phyloP scores from a whole-genome alignment of 2,888 invertebrate genomes.

The Disparrhopalites patrizii region DNA sequence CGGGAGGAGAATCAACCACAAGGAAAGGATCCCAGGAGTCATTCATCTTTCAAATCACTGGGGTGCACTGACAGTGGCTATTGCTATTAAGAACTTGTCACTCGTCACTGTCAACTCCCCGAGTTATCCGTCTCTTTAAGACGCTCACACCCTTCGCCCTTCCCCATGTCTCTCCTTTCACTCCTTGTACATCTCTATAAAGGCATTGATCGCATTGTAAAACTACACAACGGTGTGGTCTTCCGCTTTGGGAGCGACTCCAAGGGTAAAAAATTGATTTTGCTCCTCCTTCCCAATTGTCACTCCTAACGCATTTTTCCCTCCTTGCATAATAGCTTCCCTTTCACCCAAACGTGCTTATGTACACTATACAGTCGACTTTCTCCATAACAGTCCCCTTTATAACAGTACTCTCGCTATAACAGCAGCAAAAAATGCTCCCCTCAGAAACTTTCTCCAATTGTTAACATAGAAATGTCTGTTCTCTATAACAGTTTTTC shows the following conservation, averaged over 20 bases:
- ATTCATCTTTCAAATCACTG: slow-evolving; percentile 43
- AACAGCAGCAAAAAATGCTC: too few species aligned
- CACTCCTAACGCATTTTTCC: too few species aligned
- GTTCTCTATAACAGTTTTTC: too few species aligned
- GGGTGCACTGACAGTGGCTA: slow-evolving; percentile 41
- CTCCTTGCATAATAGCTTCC: too few species aligned
- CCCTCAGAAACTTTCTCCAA: too few species aligned
- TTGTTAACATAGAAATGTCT: too few species aligned
- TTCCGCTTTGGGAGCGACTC: not conserved
- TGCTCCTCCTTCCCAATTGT: not conserved
- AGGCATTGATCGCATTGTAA: too few species aligned
- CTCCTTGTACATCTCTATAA: not conserved
- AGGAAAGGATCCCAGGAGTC: slow-evolving; percentile 21
- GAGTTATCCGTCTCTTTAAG: slow-evolving; percentile 11
- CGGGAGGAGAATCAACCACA: not conserved
- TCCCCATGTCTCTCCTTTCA: not conserved
- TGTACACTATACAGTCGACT: too few species aligned
- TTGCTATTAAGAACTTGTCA: slow-evolving; percentile 42
- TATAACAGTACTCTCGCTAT: too few species aligned
- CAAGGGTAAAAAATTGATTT: slow-evolving; percentile 11
- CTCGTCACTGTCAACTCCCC: slow-evolving; percentile 38
- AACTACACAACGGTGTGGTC: not conserved
- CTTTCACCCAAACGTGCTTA: too few species aligned
- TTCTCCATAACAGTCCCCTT: too few species aligned
- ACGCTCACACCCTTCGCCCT: not conserved